Percentiles rank a stretch among this genome's conserved stretches.
phyloP scores from a whole-genome alignment of 2,113 vertebrate genomes.

The Solea solea region DNA sequence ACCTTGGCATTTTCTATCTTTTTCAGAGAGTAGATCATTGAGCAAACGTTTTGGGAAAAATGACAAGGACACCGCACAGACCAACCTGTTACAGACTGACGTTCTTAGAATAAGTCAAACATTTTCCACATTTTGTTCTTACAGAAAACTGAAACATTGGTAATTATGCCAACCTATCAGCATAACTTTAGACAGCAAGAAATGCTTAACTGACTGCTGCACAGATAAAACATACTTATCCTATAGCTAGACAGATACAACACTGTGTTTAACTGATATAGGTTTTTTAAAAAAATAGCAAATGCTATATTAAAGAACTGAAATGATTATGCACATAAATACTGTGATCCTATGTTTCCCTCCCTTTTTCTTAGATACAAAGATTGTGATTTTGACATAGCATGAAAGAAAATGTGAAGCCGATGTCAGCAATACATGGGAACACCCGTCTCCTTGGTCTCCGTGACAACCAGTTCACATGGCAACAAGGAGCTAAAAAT shows the following conservation, averaged over 20 bases:
- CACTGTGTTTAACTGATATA: no score
- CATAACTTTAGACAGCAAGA: no score
- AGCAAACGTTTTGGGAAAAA: neutral
- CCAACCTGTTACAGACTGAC: no score
- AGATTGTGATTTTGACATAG: slow-evolving; percentile 25
- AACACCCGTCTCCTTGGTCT: slow-evolving; percentile 78
- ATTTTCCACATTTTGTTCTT: no score
- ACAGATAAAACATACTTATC: no score
- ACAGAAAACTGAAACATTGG: no score
- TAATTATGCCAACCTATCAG: no score
- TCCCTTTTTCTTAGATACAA: neutral
- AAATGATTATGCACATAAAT: neutral
- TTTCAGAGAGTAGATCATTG: neutral
- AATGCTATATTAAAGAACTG: neutral
- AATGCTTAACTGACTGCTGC: no score
- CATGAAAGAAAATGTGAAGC: slow-evolving; percentile 53
- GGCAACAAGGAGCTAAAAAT: slow-evolving; percentile 87
- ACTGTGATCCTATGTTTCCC: neutral
- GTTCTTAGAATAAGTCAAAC: no score
- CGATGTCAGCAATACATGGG: slow-evolving; percentile 73
- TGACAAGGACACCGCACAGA: neutral
- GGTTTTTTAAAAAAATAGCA: no score
- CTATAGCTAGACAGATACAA: no score
- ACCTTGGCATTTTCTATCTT: neutral
- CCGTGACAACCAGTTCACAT: slow-evolving; percentile 83